Evolutionary conservation across 1,140 invertebrate species (phyloP).

Genomic region (Macrobrachium rosenbergii): DNA sequence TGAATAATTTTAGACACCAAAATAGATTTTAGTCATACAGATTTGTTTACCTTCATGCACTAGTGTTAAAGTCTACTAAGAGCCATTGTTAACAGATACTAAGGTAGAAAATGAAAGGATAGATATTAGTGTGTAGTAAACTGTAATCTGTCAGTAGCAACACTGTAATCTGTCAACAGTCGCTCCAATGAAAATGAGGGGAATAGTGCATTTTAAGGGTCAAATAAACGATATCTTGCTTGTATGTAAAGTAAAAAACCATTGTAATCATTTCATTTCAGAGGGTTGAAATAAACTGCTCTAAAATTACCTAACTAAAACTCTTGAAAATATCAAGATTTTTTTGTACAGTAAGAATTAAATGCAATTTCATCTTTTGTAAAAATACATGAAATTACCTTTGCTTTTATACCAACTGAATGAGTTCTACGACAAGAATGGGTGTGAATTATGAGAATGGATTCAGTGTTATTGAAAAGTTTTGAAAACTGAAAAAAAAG

Average conservation of each 20-base stretch:
- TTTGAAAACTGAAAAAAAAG: not conserved
- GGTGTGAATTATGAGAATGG: too few species aligned
- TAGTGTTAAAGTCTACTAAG: constrained; percentile 57
- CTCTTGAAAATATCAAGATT: not conserved
- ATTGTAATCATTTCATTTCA: not conserved
- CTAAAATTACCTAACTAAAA: not conserved
- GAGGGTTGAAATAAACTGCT: not conserved
- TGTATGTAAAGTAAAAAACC: not conserved
- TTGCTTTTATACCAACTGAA: too few species aligned
- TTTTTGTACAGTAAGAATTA: not conserved
- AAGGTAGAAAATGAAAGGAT: constrained; percentile 20
- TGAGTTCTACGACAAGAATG: too few species aligned
- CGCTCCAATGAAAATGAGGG: constrained; percentile 58
- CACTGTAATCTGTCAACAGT: constrained; percentile 57
- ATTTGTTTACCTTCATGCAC: constrained; percentile 62
- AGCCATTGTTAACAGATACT: constrained; percentile 61
- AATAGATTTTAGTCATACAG: constrained; percentile 28
- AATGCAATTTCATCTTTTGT: not conserved
- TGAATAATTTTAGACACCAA: not conserved
- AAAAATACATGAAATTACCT: too few species aligned
- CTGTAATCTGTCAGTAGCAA: not conserved
- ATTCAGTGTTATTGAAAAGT: not conserved
- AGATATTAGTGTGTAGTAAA: constrained; percentile 21
- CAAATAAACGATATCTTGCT: constrained; percentile 54
- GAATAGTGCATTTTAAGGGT: constrained; percentile 61